Evolutionary conservation across 2,797 vertebrate genomes (phyloP), one percentile per base, ranked within the genome.

Genomic region (Oryzias dopingdopingensis): DNA sequence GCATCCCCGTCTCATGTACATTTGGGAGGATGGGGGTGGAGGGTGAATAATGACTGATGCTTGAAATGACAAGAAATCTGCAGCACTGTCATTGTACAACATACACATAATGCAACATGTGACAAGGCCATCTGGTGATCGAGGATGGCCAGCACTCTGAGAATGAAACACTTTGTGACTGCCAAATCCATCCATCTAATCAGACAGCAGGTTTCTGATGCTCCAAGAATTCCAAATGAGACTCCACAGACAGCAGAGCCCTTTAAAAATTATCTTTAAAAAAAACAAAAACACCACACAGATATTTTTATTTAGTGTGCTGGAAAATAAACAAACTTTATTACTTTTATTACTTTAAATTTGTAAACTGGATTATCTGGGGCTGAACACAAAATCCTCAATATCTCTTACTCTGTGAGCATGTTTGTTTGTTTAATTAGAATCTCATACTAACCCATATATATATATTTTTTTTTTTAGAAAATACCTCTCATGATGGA

Each of bases 311-410:
- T 42, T 6, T 14, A 6, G 24, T 15, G 49, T 55, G 50, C 45
- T 37, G 49, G 65, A 26, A 48, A 24, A 49, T 45, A 69, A 42
- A 69, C 50, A 68, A 55, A 61, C 24, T 47, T 42, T 42, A 73
- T 86, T 60, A 70, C 62, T 75, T 86, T 72, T 56, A 68, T 78
- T 66, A 81, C 80, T 81, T 86, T 81, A 74, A 56, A 42, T 77
- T 67, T 70, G 58, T 54, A 82, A 82, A 83, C 68, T 83, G 63
- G 78, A 70, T 82, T 81, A 79, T 72, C 48, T 56, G 76, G 58
- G 70, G 52, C 55, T 71, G 41, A 56, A 67, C 50, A 43, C 56
- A 74, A 71, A 42, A 49, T 41, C 53, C 60, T 74, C 69, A 70
- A 70, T 67, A 82, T 63, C 76, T 73, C 56, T 60, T 66, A 75